Base-by-base conservation (phyloP, 2,113 vertebrate genomes). In the Origma solitaria region DNA sequence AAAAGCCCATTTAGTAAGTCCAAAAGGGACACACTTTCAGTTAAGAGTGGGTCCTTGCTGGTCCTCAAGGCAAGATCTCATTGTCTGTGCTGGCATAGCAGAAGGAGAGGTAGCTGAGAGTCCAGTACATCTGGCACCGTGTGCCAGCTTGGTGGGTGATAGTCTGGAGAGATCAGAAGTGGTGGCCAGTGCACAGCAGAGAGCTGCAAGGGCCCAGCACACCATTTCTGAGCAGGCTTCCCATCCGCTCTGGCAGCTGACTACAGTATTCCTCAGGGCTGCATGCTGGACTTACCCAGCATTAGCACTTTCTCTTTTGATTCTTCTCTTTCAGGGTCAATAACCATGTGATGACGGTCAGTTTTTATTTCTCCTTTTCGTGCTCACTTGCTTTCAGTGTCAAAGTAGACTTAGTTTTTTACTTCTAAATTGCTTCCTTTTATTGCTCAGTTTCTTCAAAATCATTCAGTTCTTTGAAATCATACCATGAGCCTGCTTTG, bases 61-160 rank as follows among this genome's bases (percentile, higher is more conserved):
- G 12, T 49, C 86, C 15, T 92, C 3, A 1, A 54, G 23, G 35
- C 38, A 49, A 31, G 22, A 56, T 68, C 18, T 58, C 11, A 16
- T 15, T 82, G 27, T 40, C 42, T 2, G 0, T 78, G 30, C 65
- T 87, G 61, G 47, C 7, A 11, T 31, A 10, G 20, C 24, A 51
- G 35, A 58, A 66, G 24, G 31, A 73, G 38, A 60, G 21, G 38
- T 22, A 69, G 22, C 3, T 53, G 61, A 49, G 22, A 68, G 16
- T 40, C 28, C 21, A 15, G 0, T 35, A 30, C 16, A n/a, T 27
- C 42, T 53, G 47, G 20, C 40, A 79, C 27, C 0, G 0, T 19
- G 13, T 57, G 37, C 45, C 62, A 77, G 22, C 25, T 69, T 35
- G 22, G 49, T 19, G 27, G 13, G 30, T 1, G 0, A 6, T 72